Evolutionary conservation across 2,888 invertebrate genomes (phyloP).

Genomic region (Gryllus longicercus): DNA sequence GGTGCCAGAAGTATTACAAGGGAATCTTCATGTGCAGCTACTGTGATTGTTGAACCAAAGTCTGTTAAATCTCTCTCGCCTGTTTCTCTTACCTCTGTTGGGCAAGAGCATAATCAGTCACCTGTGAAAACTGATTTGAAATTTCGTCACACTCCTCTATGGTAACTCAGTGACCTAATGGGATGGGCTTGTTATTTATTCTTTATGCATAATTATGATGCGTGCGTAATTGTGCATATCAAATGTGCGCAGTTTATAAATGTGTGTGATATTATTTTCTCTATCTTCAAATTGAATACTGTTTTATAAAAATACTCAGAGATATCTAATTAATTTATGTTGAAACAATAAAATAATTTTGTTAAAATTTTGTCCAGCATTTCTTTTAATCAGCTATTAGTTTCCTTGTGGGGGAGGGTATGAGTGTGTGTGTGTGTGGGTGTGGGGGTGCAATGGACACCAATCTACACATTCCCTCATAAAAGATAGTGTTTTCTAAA

Average conservation of each 20-base stretch:
- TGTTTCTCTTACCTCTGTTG: neutral
- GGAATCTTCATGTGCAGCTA: neutral
- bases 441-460: too few species aligned
- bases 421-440: too few species aligned
- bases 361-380: too few species aligned
- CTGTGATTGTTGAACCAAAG: constrained; percentile 17
- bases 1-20: neutral
- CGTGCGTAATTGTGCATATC: too few species aligned
- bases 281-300: neutral
- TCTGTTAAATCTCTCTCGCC: neutral
- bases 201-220: neutral
- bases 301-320: constrained; percentile 3
- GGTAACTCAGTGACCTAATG: neutral
- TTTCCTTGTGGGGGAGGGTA: too few species aligned
- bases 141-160: neutral
- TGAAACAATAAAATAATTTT: too few species aligned
- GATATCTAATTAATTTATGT: too few species aligned
- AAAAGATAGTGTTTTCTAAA: too few species aligned
- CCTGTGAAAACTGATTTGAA: constrained; percentile 6
- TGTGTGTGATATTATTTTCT: too few species aligned
- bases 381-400: too few species aligned
- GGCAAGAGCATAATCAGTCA: neutral
- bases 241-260: too few species aligned
- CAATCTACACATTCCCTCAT: too few species aligned
- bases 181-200: constrained; percentile 8